Conservation (phyloP, 2,888 invertebrate genomes). For the Drosophila quinaria region DNA sequence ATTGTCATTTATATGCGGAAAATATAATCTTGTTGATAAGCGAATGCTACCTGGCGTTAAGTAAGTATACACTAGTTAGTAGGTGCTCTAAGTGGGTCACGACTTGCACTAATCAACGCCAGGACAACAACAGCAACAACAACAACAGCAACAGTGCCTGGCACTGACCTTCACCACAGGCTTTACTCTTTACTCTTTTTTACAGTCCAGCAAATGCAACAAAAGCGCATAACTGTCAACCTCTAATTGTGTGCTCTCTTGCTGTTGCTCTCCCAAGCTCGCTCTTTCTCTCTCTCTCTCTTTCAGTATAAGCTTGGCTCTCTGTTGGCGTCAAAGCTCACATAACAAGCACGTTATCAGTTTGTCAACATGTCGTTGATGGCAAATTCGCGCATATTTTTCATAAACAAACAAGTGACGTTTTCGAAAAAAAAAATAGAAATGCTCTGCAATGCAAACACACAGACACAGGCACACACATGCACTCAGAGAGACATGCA, state of each 20-base stretch:
- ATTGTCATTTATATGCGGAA: slow-evolving; percentile 49
- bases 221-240: slow-evolving; percentile 23
- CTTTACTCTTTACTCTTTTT: slow-evolving; percentile 5
- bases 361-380: slow-evolving; percentile 62
- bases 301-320: slow-evolving; percentile 32
- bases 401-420: slow-evolving; percentile 75
- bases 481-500: slow-evolving; percentile 4
- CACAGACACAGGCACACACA: slow-evolving; percentile 18
- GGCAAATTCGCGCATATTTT: slow-evolving; percentile 63
- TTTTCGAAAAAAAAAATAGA: slow-evolving; percentile 55
- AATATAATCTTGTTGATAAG: slow-evolving; percentile 51
- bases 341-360: slow-evolving; percentile 67
- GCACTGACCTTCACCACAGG: slow-evolving; percentile 60
- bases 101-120: slow-evolving; percentile 38
- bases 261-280: background rate
- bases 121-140: slow-evolving; percentile 20
- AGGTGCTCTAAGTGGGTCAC: slow-evolving; percentile 37
- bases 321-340: slow-evolving; percentile 48
- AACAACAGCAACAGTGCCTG: slow-evolving; percentile 27
- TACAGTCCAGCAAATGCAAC: slow-evolving; percentile 5
- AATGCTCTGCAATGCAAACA: slow-evolving; percentile 52
- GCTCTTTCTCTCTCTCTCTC: slow-evolving; percentile 3
- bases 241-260: slow-evolving; percentile 11
- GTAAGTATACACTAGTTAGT: slow-evolving; percentile 5
- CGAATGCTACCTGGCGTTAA: slow-evolving; percentile 35